A percentile compares a stretch with the other conserved stretches of the same genome.
Evolutionary conservation across 2,797 vertebrate species (phyloP).

Genomic region (Aselliscus stoliczkanus): DNA sequence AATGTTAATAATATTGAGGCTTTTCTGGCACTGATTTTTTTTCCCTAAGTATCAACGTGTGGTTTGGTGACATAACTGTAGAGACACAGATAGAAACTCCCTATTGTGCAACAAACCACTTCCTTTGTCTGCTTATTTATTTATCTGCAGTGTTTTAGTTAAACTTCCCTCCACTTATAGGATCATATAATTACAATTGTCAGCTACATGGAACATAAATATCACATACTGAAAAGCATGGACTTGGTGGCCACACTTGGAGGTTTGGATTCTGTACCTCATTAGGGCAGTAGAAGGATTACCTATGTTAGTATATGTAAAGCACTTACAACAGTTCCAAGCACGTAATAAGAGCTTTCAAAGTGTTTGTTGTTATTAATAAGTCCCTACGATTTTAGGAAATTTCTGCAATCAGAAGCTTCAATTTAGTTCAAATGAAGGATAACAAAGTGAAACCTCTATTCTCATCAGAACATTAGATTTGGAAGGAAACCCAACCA

Average conservation of each 20-base stretch:
- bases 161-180: not conserved
- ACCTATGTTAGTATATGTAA: not conserved
- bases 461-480: not conserved
- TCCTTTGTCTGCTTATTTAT: conserved; percentile 63
- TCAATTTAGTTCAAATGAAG: not conserved
- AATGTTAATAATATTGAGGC: not conserved
- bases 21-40: conserved; percentile 54
- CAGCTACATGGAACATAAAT: not conserved
- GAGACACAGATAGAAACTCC: conserved; percentile 45
- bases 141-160: conserved; percentile 16
- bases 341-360: not conserved
- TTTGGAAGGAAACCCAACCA: not conserved
- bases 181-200: not conserved
- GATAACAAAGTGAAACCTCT: not conserved
- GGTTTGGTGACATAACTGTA: conserved; percentile 49
- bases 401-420: not conserved
- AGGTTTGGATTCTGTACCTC: not conserved
- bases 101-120: conserved; percentile 57
- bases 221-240: not conserved
- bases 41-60: not conserved
- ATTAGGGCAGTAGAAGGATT: not conserved
- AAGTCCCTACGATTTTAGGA: not conserved
- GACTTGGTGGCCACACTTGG: not conserved
- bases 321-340: not conserved
- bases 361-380: not conserved